Base-by-base conservation (phyloP, 2,797 vertebrate species). In the Macrochelys suwanniensis region DNA sequence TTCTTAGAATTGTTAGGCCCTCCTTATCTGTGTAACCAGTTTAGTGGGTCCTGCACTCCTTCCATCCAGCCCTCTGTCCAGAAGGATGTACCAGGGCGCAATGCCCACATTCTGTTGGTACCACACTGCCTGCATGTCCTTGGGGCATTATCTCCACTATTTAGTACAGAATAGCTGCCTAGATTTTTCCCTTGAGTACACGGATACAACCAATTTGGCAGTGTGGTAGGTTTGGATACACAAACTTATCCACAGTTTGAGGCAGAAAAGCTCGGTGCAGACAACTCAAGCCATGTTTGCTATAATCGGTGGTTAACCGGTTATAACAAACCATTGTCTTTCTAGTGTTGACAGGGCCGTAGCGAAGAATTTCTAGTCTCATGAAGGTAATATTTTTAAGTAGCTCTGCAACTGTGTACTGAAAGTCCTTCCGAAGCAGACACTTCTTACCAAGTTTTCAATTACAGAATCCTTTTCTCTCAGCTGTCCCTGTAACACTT, bases 381-480 rank as follows among this genome's bases (percentile, higher is more conserved):
- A n/a, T 11, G 51, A 49, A 50, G 49, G n/a, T 19, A 1, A 12
- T 9, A n/a, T 11, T 1, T 8, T 15, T n/a, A n/a, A 89, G 9
- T 37, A 77, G 45, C 7, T 42, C n/a, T 49, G 54, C 57, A 83
- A 7, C 74, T 77, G 25, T 15, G 12, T 28, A 28, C 19, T 12
- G 71, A 50, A 49, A 61, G 49, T 25, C 51, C 61, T 71, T 25
- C 87, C 28, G n/a, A 89, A 87, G 12, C 56, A 57, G 49, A 6
- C 37, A 85, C 65, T 21, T 3, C 97, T 97, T 89, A 99, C 99
- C 99, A 99, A 79, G 54, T 97, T 98, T 95, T 98, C 97, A 96
- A 99, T 98, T 91, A 99, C 95, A 28, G 98, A 92, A 78, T 99
- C 99, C 96, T 99, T 99, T 86, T 99, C 99, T 9, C 96, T 25